Base-by-base conservation (phyloP, 2,888 invertebrate species). In the Suillia variegata region DNA sequence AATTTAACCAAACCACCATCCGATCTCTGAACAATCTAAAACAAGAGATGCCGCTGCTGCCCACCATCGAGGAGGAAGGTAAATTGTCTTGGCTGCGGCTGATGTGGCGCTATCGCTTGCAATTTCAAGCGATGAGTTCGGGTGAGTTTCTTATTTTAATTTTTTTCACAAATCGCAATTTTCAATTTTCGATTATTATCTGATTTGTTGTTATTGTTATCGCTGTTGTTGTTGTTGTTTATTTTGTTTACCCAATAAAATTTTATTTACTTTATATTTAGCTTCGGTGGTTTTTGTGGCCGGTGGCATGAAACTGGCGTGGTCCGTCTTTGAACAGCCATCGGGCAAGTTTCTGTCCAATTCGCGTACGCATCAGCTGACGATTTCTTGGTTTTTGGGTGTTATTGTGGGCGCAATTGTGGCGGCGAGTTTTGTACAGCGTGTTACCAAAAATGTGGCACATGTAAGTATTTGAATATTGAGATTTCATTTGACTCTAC, bases 361-460 rank as follows among this genome's bases (percentile, higher is more conserved):
- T 45, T 59, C 65, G 20, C 58, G 64, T 12, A 68, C 69, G 4
- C 73, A 74, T 61, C 72, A 70, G 10, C 64, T 80, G 54, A 74
- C 70, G 62, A 72, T 80, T 60, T 72, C 72, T 13, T 80, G 79
- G 76, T 78, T 79, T 59, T 60, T 75, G 51, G 79, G 81, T 22
- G 77, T 68, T 2, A 70, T 74, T 0, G n/a, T 75, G 17, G 79
- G 79, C 0, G 71, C 70, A 20, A 63, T 76, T 5, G 52, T 75
- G 26, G 76, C 79, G 1, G 66, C 74, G 2, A 58, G 67, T 13
- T 74, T 75, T 62, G 78, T 77, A 2, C 79, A 80, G 54, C 67
- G 71, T 6, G 65, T 74, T 45, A 74, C 74, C 17, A 79, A 77
- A 67, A 78, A 76, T 62, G 68, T 77, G 48, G 71, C 76, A 21